Conservation (phyloP, 2,797 vertebrate genomes). For the Chloroceryle amazona region DNA sequence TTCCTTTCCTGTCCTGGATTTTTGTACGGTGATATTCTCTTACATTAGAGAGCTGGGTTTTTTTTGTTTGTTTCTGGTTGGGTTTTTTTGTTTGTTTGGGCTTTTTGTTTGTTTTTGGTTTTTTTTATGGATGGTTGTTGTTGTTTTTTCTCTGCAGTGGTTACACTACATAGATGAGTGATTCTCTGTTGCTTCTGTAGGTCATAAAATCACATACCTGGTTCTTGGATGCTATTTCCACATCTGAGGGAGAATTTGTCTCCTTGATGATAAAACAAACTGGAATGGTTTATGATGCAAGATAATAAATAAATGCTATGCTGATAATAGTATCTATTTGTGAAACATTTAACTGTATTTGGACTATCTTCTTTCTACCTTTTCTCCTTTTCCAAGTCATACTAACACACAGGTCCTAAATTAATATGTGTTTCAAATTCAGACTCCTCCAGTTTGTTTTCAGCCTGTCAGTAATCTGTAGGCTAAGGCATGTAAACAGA, state of each 20-base stretch:
- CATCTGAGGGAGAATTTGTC: not conserved
- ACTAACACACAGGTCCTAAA: not conserved
- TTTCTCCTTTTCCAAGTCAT: not conserved
- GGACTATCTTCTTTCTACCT: not conserved
- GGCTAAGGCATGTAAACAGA: not conserved
- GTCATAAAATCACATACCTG: not conserved
- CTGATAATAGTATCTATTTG: not conserved
- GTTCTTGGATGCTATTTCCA: not conserved
- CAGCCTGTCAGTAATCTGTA: not conserved
- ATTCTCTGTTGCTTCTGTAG: not conserved
- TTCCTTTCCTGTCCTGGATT: not conserved
- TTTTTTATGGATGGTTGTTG: too few relatives aligned
- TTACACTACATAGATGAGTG: not conserved
- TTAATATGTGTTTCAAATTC: not conserved
- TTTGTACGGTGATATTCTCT: not conserved
- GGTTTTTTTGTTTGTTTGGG: too few relatives aligned
- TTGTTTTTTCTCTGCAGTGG: not conserved
- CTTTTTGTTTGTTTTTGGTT: not conserved
- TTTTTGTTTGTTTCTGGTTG: not conserved
- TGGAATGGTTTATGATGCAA: not conserved
- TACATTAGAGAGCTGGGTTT: not conserved
- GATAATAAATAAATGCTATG: not conserved
- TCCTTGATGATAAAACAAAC: not conserved
- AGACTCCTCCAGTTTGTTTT: conserved; percentile 33
- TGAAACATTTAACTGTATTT: not conserved